Evolutionary conservation across 2,888 invertebrate species (phyloP), one percentile per base, ranked within the genome.

Genomic region (Calameuta pallipes): DNA sequence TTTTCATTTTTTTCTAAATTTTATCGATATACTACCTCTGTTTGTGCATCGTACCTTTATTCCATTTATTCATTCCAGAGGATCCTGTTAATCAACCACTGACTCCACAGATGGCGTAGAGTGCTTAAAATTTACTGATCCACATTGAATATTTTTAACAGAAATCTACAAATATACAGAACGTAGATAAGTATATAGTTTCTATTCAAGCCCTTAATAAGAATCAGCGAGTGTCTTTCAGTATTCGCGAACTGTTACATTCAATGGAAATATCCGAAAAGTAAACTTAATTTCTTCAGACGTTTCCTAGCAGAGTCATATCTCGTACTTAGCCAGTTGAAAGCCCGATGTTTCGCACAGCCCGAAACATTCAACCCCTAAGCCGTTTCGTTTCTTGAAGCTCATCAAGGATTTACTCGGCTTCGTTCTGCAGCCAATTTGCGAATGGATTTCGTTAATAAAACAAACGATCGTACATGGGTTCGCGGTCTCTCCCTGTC

Each of bases 361-460:
- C 9, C 23, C 71, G 34, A 35, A 71, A 35, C 30, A 71, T 71
- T 71, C 11, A 71, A 71, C 71, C 71, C 71, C 68, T n/a, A 33
- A 6, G 33, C n/a, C n/a, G 1, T 34, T 41, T 23, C 23, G n/a
- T 75, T 33, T 36, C 78, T 31, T 30, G n/a, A 71, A 31, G 69
- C 78, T 70, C 78, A 41, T 78, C 70, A 75, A 75, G 34, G 69
- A 74, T 78, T 78, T 33, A 78, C 15, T 13, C 70, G 69, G 36
- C 37, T 56, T 56, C 23, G 56, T 56, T 56, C 9, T 23, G 70
- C 75, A 37, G 78, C 75, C 75, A 78, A 78, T 78, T 78, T 75
- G 78, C 75, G 71, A 78, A 78, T 78, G 36, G 78, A 78, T 71
- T 71, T 75, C n/a, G 31, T 78, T 78, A 78, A 78, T 78, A 78